phyloP scores from a whole-genome alignment of 2,113 vertebrate genomes.

The Syngnathus typhle region DNA sequence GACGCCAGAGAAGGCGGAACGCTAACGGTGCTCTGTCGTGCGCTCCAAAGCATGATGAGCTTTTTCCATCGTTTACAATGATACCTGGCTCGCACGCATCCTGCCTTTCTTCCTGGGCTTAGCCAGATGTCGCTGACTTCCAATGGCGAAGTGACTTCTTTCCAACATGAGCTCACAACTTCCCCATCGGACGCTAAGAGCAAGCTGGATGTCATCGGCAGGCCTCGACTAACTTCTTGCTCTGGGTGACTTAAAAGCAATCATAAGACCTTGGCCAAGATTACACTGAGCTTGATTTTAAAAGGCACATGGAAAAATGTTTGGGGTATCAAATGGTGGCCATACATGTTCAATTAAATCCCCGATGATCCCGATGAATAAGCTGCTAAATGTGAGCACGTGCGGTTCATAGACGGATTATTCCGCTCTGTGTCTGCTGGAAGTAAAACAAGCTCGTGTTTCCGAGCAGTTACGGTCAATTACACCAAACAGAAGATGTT shows the following conservation, averaged over 20 bases:
- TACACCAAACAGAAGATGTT: conserved; percentile 2
- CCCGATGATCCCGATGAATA: conserved; percentile 21
- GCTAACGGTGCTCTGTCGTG: conserved; percentile 9
- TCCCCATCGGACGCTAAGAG: conserved; percentile 24
- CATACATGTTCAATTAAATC: conserved; percentile 40
- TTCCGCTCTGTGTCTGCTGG: neutral
- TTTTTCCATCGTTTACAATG: conserved; percentile 45
- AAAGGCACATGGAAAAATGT: conserved; percentile 36
- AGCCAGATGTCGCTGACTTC: conserved; percentile 57
- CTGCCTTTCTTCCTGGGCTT: conserved; percentile 45
- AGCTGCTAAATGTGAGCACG: conserved; percentile 21
- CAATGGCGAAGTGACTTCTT: conserved; percentile 51
- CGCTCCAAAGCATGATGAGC: conserved; percentile 21
- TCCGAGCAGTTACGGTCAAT: neutral
- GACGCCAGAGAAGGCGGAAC: conserved; percentile 24
- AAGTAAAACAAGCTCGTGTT: neutral
- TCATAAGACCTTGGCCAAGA: conserved; percentile 40
- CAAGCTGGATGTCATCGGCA: conserved; percentile 54
- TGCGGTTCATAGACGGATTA: conserved; percentile 3
- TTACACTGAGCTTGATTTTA: conserved; percentile 26
- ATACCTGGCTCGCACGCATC: conserved; percentile 59
- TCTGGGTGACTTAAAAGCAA: conserved; percentile 54
- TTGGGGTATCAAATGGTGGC: conserved; percentile 26
- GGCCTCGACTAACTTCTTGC: conserved; percentile 42
- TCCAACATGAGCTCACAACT: conserved; percentile 51